Evolutionary conservation across 2,888 invertebrate species (phyloP).

Genomic region (Scaptomyza cyrtandrae): DNA sequence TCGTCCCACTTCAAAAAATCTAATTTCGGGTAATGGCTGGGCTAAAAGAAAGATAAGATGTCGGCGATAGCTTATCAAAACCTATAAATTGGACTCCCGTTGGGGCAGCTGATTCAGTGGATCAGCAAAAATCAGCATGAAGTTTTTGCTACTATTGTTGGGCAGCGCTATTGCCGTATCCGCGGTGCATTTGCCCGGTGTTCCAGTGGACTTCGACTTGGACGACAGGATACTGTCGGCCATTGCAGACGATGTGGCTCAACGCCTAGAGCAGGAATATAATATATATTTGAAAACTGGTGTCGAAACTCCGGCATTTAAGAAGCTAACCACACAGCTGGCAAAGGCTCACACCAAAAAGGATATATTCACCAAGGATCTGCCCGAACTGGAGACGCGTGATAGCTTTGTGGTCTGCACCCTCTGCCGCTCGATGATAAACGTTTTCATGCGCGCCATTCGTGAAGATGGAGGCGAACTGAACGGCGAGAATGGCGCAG

Average conservation of each 20-base stretch:
- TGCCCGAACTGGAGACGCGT: constrained; percentile 61
- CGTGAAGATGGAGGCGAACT: constrained; percentile 85
- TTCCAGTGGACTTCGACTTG: constrained; percentile 63
- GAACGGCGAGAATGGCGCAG: constrained; percentile 62
- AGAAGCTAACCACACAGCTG: constrained; percentile 68
- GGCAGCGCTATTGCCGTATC: constrained; percentile 45
- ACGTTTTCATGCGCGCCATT: constrained; percentile 80
- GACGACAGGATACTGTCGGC: constrained; percentile 71
- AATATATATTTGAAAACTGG: constrained; percentile 72
- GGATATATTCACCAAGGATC: constrained; percentile 69
- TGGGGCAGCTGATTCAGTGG: constrained; percentile 30
- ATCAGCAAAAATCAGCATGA: constrained; percentile 52
- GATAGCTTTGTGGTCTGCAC: constrained; percentile 77
- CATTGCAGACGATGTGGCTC: constrained; percentile 72
- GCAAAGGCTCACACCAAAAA: constrained; percentile 75
- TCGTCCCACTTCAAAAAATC: constrained; percentile 23
- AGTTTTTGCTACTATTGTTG: constrained; percentile 50
- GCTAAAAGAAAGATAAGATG: constrained; percentile 23
- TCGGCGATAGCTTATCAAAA: constrained; percentile 12
- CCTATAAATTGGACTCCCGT: constrained; percentile 57
- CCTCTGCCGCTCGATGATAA: constrained; percentile 74
- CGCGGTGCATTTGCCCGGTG: constrained; percentile 68
- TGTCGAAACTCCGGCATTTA: constrained; percentile 67
- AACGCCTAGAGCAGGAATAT: constrained; percentile 74
- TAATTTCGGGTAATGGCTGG: constrained; percentile 12